Evolutionary conservation across 2,797 vertebrate species (phyloP), one percentile per base, ranked within the genome.

Genomic region (Phalloptychus januarius): DNA sequence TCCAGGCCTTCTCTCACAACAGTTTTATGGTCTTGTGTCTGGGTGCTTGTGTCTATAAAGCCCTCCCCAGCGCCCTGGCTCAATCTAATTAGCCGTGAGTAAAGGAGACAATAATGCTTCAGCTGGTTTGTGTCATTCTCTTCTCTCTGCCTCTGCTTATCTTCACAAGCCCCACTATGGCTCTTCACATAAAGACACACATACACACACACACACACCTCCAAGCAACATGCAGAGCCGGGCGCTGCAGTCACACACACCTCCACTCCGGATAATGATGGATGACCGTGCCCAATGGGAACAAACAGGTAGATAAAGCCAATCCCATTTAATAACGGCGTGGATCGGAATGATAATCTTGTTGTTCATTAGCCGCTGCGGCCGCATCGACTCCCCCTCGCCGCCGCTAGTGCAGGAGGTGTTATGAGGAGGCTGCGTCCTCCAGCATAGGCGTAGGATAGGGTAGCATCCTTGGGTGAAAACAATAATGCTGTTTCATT

Each of bases 101-200:
- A 95, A 95, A 95, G 94, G 92, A 95, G 93, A 95, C 94, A 96
- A 95, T 95, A 94, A 95, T 94, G 94, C 93, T 93, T 95, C 94
- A 93, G 93, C 95, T 96, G 96, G 94, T 95, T 93, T 95, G 90
- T 95, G 94, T 95, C 95, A 95, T 94, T 94, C 92, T 94, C 91
- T 78, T 92, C 91, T 93, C 86, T 88, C 89, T 95, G 95, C 95
- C 86, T 89, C 90, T 95, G 95, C 95, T 96, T 95, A 96, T 95
- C 94, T 94, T 95, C 94, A 94, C 91, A 88, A 92, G 88, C 85
- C 91, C 91, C 92, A 92, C 89, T 89, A 89, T 91, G 91, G 80
- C 88, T 90, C 91, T 87, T 86, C 85, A 84, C 83, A 33, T 82
- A 0, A 75, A 28, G 33, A n/a, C 1, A 61, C 31, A 63, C 16